Evolutionary conservation across 2,888 invertebrate species (phyloP).

Genomic region (Microctonus aethiopoides): DNA sequence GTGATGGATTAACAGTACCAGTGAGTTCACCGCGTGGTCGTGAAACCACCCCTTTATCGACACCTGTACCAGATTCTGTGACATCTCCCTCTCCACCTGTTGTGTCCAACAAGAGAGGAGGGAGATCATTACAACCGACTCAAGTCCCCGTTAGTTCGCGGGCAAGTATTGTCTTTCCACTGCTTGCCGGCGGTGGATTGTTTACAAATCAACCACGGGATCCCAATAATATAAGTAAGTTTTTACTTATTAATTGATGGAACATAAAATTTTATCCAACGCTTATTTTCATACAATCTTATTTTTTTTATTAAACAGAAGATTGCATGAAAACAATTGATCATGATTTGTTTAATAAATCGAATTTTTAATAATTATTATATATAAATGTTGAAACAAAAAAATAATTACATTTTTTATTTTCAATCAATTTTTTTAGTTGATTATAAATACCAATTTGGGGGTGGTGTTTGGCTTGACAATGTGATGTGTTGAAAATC

Average conservation of each 20-base stretch:
- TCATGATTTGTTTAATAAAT: background rate
- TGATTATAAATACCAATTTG: background rate
- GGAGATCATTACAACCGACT: slow-evolving; percentile 62
- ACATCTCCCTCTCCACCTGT: slow-evolving; percentile 63
- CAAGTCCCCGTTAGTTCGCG: slow-evolving; percentile 77
- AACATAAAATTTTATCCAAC: background rate
- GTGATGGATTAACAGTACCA: slow-evolving; percentile 64
- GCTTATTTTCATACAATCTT: background rate
- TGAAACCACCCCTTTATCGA: slow-evolving; percentile 58
- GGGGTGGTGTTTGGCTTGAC: background rate
- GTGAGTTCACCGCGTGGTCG: slow-evolving; percentile 62
- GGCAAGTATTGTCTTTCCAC: slow-evolving; percentile 81
- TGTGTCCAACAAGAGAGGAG: slow-evolving; percentile 53
- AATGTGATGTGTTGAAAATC: slow-evolving; percentile 9
- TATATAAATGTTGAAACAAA: background rate
- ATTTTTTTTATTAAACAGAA: background rate
- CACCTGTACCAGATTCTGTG: slow-evolving; percentile 62
- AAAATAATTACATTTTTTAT: background rate
- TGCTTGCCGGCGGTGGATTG: slow-evolving; percentile 72
- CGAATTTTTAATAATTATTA: too few species aligned
- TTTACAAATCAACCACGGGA: slow-evolving; percentile 68
- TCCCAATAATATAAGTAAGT: slow-evolving; percentile 64
- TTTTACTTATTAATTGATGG: background rate
- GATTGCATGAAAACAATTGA: background rate
- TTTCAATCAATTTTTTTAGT: background rate